Conservation (phyloP, 2,113 vertebrate genomes). For the Alexandromys fortis region DNA sequence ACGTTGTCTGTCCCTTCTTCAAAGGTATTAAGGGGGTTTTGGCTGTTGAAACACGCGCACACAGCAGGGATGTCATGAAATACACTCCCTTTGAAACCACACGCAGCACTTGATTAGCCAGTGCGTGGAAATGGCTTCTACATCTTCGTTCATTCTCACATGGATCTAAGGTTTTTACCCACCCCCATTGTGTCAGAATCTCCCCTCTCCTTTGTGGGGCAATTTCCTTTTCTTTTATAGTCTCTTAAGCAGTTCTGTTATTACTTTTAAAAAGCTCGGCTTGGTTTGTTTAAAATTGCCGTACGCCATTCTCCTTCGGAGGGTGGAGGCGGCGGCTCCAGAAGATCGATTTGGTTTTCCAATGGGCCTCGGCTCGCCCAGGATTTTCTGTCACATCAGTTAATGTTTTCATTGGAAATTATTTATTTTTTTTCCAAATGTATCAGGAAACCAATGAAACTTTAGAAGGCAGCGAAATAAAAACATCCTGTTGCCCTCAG, state of each 20-base stretch:
- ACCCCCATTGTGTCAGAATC: background rate
- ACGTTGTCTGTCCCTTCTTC: background rate
- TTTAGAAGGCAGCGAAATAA: constrained; percentile 13
- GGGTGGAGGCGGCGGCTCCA: background rate
- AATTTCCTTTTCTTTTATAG: background rate
- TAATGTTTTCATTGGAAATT: constrained; percentile 52
- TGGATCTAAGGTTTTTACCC: background rate
- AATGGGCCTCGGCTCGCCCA: background rate
- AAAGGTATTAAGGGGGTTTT: background rate
- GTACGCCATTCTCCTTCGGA: background rate
- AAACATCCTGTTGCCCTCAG: constrained; percentile 5
- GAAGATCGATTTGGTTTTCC: background rate
- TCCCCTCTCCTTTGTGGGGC: no score
- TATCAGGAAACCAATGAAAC: constrained; percentile 28
- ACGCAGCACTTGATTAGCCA: background rate
- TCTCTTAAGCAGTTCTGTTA: background rate
- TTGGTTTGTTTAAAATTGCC: background rate
- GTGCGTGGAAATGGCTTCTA: background rate
- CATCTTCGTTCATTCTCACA: background rate
- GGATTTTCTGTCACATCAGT: background rate
- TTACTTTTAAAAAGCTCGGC: background rate
- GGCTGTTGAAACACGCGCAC: background rate
- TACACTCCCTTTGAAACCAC: background rate
- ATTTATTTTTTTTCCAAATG: background rate
- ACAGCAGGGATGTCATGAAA: background rate